Conservation (phyloP, 2,797 vertebrate genomes). For the Graptemys geographica region DNA sequence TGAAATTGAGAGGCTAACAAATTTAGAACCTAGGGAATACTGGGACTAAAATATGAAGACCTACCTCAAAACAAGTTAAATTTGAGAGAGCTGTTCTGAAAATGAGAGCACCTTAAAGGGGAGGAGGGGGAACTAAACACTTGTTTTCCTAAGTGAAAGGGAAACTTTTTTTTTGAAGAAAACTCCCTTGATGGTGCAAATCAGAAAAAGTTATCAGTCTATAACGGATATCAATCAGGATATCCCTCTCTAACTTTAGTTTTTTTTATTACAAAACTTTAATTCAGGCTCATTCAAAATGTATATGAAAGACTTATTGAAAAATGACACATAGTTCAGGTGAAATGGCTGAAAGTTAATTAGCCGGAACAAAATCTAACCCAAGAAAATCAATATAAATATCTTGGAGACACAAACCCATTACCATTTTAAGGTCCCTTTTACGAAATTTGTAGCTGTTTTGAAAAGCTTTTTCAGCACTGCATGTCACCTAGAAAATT, state of each 20-base stretch:
- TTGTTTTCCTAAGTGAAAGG: not conserved
- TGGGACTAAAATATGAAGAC: slow-evolving; percentile 21
- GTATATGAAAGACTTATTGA: not conserved
- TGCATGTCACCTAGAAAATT: not conserved
- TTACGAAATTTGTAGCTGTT: slow-evolving; percentile 26
- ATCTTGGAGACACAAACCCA: not conserved
- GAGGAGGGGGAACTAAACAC: not conserved
- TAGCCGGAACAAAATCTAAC: not conserved
- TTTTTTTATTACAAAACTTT: not conserved
- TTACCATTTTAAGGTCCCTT: slow-evolving; percentile 42
- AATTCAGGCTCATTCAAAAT: not conserved
- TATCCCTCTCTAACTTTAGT: not conserved
- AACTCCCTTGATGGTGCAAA: not conserved
- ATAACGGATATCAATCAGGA: not conserved
- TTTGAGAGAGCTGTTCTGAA: not conserved
- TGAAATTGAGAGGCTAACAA: not conserved
- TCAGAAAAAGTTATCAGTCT: not conserved
- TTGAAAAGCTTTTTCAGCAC: slow-evolving; percentile 4
- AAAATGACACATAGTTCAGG: not conserved
- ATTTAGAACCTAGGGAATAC: not conserved
- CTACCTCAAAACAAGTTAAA: not conserved
- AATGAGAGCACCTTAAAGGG: not conserved
- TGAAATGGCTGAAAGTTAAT: not conserved
- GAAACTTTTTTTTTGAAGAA: not conserved
- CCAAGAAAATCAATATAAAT: slow-evolving; percentile 12